Conservation (phyloP, 2,888 invertebrate genomes). For the Macrophya annulata region DNA sequence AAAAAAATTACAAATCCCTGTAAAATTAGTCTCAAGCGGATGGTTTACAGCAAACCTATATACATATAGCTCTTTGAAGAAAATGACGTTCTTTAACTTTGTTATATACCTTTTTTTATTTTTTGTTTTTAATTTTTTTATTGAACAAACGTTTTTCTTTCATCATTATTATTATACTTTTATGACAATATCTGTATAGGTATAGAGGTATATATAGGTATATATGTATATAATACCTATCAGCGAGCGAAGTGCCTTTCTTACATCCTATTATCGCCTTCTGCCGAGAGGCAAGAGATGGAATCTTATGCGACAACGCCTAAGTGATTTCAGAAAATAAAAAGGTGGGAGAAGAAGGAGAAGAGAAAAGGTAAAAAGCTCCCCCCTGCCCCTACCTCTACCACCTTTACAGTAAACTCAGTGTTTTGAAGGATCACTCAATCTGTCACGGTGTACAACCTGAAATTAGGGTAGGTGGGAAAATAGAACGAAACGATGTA, state of each 20-base stretch:
- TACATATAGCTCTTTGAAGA: too few species aligned
- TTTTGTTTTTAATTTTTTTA: not conserved
- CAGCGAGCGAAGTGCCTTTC: slow-evolving; percentile 22
- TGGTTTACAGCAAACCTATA: too few species aligned
- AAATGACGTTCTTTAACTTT: not conserved
- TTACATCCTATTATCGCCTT: slow-evolving; percentile 38
- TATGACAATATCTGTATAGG: not conserved
- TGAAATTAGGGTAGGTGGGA: not conserved
- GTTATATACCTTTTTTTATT: not conserved
- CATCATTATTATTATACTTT: not conserved
- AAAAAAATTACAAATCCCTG: not conserved
- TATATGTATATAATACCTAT: not conserved
- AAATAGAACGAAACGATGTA: not conserved
- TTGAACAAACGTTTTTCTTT: not conserved
- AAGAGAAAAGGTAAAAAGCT: not conserved
- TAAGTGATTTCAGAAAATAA: slow-evolving; percentile 12
- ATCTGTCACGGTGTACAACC: slow-evolving; percentile 32
- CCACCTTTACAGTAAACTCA: not conserved
- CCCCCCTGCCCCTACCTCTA: too few species aligned
- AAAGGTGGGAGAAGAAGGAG: not conserved
- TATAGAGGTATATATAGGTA: too few species aligned
- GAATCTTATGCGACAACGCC: not conserved
- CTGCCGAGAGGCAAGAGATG: not conserved
- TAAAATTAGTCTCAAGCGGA: not conserved
- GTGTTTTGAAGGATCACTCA: slow-evolving; percentile 21